Base-by-base conservation (phyloP, 2,888 invertebrate genomes). In the Papilio elwesi region DNA sequence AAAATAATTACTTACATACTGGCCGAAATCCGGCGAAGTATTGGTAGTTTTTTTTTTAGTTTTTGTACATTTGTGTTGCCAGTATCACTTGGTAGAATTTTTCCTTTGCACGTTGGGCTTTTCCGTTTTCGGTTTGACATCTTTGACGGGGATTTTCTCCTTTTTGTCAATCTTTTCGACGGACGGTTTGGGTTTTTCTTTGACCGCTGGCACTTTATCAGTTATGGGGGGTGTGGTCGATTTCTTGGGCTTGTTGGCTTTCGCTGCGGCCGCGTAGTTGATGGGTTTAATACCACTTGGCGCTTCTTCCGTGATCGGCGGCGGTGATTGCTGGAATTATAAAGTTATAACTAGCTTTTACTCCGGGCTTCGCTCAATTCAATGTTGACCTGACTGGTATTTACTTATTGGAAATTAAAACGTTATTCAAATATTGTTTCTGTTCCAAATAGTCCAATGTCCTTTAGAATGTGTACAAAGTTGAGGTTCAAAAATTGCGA, bases 191-290 rank as follows among this genome's bases (percentile, higher is more conserved):
- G 52, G 73, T 73, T n/a, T 71, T n/a, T 69, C 69, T 12, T 57
- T 71, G 9, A 49, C 16, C 67, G 74, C 16, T 68, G 74, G 6
- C 73, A 69, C 74, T 55, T 84, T 83, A n/a, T 85, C 83, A 0
- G 78, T 73, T 5, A 78, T 73, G 8, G 83, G 81, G 0, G 86
- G 83, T 0, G 85, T 74, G 1, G 81, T 76, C 8, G 87, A 78
- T 52, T 87, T 87, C 38, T 90, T 90, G 6, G 92, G 90, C 63
- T 92, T 93, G 82, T 87, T 90, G 0, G 93, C 92, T 71, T 88
- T 89, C 11, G 93, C 93, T 0, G 93, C 93, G 0, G 93, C 93
- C 8, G 93, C 93, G 77, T 93, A 93, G 85, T 93, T 93, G 36
- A 93, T 90, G 0, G 93, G 93, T 74, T 93, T 93, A 55, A 85